Percentiles rank a stretch among this genome's conserved stretches.
These are phyloP conservation scores for Canis aureus DNA, from an alignment of 2,113 vertebrate genomes.

Conservation along the genomic window DNA sequence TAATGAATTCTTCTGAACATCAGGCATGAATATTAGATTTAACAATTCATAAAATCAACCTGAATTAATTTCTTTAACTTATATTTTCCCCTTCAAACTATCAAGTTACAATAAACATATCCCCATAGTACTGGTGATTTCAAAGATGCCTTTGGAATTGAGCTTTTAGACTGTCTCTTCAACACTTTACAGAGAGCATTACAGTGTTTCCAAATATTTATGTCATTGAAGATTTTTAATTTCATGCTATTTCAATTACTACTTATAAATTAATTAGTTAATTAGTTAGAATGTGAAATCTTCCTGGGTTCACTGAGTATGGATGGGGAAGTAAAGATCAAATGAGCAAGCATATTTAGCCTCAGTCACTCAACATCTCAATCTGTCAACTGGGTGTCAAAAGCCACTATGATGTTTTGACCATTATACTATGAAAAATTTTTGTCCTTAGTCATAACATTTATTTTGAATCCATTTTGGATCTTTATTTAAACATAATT, in stretches of 20 bases:
- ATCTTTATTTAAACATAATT: slow-evolving; percentile 13
- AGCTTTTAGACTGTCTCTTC: background rate
- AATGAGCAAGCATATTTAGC: background rate
- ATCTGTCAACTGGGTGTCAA: background rate
- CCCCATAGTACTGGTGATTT: background rate
- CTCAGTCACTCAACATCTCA: background rate
- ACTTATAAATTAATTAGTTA: background rate
- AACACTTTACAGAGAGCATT: background rate
- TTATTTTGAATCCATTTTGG: background rate
- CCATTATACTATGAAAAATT: background rate
- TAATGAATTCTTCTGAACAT: background rate
- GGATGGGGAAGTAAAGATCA: background rate
- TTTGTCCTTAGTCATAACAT: background rate
- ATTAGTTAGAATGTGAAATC: background rate
- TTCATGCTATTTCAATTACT: background rate
- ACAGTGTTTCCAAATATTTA: background rate
- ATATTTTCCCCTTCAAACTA: background rate
- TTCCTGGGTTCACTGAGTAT: background rate
- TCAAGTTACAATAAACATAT: background rate
- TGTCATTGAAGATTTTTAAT: background rate
- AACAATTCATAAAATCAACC: slow-evolving; percentile 3
- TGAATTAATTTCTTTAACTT: background rate
- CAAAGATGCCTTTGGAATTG: background rate
- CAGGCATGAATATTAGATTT: background rate
- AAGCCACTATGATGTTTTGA: background rate